These are phyloP conservation scores for Drosophila lini DNA, from an alignment of 1,140 invertebrate genomes.

Conservation along the genomic window DNA sequence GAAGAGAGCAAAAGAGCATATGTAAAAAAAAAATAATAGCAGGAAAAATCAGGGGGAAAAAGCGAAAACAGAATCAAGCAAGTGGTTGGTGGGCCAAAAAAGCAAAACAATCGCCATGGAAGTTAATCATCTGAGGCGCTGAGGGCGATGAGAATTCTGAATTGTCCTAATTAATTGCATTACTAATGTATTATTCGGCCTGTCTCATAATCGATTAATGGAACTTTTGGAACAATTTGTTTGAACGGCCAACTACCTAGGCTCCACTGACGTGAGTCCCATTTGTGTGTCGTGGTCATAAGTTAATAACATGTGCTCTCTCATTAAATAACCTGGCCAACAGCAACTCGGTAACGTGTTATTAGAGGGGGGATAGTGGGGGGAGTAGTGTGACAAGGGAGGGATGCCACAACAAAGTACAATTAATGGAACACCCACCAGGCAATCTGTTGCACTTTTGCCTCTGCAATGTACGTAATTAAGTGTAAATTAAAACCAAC, in stretches of 20 bases:
- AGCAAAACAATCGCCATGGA: constrained; percentile 40
- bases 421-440: constrained; percentile 59
- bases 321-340: constrained; percentile 46
- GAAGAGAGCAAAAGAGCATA: neutral
- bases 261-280: neutral
- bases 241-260: constrained; percentile 6
- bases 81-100: constrained; percentile 68
- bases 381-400: neutral
- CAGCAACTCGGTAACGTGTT: constrained; percentile 27
- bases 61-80: constrained; percentile 67
- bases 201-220: constrained; percentile 30
- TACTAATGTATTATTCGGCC: constrained; percentile 50
- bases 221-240: constrained; percentile 46
- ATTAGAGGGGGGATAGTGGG: neutral
- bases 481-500: constrained; percentile 63
- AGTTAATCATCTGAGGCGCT: constrained; percentile 33
- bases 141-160: constrained; percentile 25
- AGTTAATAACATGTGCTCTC: constrained; percentile 52
- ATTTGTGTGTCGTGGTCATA: constrained; percentile 32
- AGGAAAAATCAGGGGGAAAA: constrained; percentile 29
- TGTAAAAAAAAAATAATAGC: neutral
- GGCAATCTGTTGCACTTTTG: constrained; percentile 55
- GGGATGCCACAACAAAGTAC: constrained; percentile 28
- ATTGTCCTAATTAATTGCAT: constrained; percentile 60
- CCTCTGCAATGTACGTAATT: constrained; percentile 47